Evolutionary conservation across 2,888 invertebrate species (phyloP), one percentile per base, ranked within the genome.

Genomic region (Torymus texanus): DNA sequence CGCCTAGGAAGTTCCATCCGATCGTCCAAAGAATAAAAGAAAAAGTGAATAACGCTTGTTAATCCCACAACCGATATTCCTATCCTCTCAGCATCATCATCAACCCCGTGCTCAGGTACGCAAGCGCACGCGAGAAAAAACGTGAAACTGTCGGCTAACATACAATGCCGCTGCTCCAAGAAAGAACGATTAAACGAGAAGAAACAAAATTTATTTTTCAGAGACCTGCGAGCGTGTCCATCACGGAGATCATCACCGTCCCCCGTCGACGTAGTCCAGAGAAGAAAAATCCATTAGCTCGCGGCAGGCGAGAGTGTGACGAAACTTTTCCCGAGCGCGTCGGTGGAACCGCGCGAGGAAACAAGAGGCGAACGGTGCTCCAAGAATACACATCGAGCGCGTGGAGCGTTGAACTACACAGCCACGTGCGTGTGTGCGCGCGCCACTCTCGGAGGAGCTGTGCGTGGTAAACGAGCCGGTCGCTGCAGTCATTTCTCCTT

Each of bases 351-450:
- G 51, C 18, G 51, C 14, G 12, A 51, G 59, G 14, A 21, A 18
- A 55, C 13, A 59, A 50, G 18, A 13, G 18, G 59, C 72, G n/a
- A 58, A 65, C 71, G 56, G 51, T 71, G 65, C 21, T 51, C 77
- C 51, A 65, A 66, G 77, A 65, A 65, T 71, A 72, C 51, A 29
- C 50, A 21, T 21, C 11, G 56, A 14, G 51, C 61, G 61, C 63
- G 66, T 14, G 72, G 79, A 75, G 70, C 79, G 79, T 80, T 80
- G 79, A 80, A 72, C 75, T 75, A 62, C 13, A 4, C 68, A 10
- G 14, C 66, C 56, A 41, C 13, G 2, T 13, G 59, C 24, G 14
- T 61, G 58, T 66, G 56, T 71, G 70, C 41, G 56, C 75, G 10
- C 11, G 53, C 53, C 13, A 63, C 56, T 24, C n/a, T 18, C 41